Evolutionary conservation across 53 echinoderm and acorn worm genomes (phyloP).

Genomic region (Luidia sarsii): DNA sequence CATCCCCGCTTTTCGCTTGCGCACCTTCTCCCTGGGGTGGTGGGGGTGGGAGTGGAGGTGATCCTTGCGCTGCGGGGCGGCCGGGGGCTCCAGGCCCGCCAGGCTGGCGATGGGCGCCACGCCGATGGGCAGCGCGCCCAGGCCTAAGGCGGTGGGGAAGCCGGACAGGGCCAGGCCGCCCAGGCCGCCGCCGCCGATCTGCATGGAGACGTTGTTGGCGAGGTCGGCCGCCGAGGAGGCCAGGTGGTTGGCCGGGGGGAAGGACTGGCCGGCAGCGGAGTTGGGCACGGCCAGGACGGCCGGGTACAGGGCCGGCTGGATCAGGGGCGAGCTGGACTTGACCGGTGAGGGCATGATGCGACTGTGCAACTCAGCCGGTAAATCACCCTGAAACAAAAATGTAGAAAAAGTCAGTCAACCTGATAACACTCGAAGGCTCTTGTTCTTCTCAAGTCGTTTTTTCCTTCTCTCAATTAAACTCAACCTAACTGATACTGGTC

Average conservation of each 20-base stretch:
- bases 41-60: too few relatives aligned
- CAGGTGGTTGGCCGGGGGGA: slow-evolving; percentile 27
- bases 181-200: slow-evolving; percentile 50
- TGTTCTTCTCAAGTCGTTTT: too few relatives aligned
- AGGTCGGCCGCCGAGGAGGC: slow-evolving; percentile 52
- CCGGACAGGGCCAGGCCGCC: slow-evolving; percentile 59
- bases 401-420: too few relatives aligned
- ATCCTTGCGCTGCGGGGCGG: not conserved
- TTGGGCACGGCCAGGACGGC: not conserved
- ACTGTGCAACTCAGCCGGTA: slow-evolving; percentile 60
- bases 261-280: slow-evolving; percentile 7
- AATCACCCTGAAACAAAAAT: slow-evolving; percentile 59
- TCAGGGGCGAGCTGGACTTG: slow-evolving; percentile 38
- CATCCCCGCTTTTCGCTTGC: slow-evolving; percentile 33
- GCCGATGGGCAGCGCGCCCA: slow-evolving; percentile 29
- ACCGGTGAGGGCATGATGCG: slow-evolving; percentile 43
- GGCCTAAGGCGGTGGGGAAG: not conserved
- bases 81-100: slow-evolving; percentile 15
- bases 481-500: too few relatives aligned
- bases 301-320: slow-evolving; percentile 8
- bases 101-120: slow-evolving; percentile 42
- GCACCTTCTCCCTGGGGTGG: slow-evolving; percentile 34
- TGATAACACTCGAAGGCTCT: too few relatives aligned
- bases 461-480: too few relatives aligned
- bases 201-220: slow-evolving; percentile 66